Conservation (phyloP, 1,140 invertebrate genomes). For the Hermetia illucens region DNA sequence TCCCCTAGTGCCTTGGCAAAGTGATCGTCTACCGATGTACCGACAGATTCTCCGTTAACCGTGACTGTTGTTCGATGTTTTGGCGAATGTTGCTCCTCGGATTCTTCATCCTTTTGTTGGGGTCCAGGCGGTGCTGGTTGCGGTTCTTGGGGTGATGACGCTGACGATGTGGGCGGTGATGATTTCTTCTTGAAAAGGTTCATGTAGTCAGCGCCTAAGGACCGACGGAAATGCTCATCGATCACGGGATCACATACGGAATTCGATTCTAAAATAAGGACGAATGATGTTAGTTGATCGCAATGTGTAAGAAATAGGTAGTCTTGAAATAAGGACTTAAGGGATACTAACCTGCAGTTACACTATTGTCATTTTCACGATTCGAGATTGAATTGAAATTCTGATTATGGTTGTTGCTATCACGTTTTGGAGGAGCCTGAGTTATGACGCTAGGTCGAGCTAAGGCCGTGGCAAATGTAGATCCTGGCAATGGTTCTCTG, state of each 20-base stretch:
- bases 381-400: constrained; percentile 10
- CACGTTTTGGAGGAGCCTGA: constrained; percentile 27
- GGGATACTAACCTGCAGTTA: too few relatives aligned
- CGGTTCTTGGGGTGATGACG: constrained; percentile 12
- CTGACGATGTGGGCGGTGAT: constrained; percentile 32
- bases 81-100: constrained; percentile 1
- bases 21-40: constrained; percentile 75
- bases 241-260: constrained; percentile 76
- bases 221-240: constrained; percentile 90
- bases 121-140: constrained; percentile 7
- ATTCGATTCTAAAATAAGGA: constrained; percentile 41
- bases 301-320: too few relatives aligned
- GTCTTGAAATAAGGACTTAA: too few relatives aligned
- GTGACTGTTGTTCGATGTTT: constrained; percentile 9
- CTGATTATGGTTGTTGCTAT: constrained; percentile 6
- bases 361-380: constrained; percentile 19
- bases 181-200: constrained; percentile 53
- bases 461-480: constrained; percentile 15
- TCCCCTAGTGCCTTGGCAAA: constrained; percentile 91
- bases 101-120: constrained; percentile 15
- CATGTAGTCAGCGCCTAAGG: constrained; percentile 78
- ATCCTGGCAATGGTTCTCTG: constrained; percentile 23
- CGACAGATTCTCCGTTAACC: constrained; percentile 34
- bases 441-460: constrained; percentile 31
- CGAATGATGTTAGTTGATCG: too few relatives aligned